A percentile compares a stretch with the other conserved stretches of the same genome.
Evolutionary conservation across 2,888 invertebrate genomes (phyloP).

Genomic region (Agonopterix arenella): DNA sequence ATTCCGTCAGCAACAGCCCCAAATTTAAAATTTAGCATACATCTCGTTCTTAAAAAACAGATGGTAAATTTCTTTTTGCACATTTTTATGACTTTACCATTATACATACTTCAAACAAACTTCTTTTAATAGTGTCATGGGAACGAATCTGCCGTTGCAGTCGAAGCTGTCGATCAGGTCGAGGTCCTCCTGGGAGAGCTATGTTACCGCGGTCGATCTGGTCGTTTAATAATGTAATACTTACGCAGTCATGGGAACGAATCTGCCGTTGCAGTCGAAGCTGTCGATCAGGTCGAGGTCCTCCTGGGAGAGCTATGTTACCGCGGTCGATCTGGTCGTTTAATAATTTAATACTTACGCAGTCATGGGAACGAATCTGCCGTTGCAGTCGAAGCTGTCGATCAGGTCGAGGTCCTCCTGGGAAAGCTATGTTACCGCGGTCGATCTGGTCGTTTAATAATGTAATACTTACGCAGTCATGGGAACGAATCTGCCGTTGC

Average conservation of each 20-base stretch:
- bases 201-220: constrained; percentile 17
- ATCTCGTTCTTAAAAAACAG: no score
- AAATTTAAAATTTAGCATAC: no score
- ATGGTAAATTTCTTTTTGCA: no score
- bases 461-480: constrained; percentile 70
- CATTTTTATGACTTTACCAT: no score
- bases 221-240: constrained; percentile 17
- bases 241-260: constrained; percentile 73
- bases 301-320: constrained; percentile 75
- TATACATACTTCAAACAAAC: no score
- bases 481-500: no score
- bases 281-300: constrained; percentile 78
- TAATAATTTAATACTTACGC: constrained; percentile 58
- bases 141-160: constrained; percentile 82
- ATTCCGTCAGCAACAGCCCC: no score
- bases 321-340: neutral
- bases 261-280: no score
- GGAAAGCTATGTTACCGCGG: constrained; percentile 51
- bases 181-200: constrained; percentile 21
- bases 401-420: constrained; percentile 81
- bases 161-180: constrained; percentile 64
- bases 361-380: constrained; percentile 38
- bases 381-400: neutral
- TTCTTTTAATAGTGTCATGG: no score
- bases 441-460: neutral